Base-by-base conservation (phyloP, 1,140 invertebrate species). In the Eumaeus atala region DNA sequence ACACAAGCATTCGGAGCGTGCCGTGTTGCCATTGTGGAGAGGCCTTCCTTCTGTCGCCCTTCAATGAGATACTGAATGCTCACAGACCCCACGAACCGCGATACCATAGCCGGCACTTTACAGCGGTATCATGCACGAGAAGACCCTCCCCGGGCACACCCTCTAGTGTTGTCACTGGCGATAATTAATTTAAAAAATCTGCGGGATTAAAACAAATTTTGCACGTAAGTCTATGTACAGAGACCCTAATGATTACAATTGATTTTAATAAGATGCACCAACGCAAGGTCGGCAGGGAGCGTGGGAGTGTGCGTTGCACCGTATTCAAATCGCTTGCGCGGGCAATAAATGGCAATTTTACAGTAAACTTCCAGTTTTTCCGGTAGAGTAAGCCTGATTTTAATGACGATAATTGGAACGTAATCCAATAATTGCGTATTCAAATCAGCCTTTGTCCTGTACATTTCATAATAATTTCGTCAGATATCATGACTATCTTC, bases 281-380 rank as follows among this genome's bases (percentile, higher is more conserved):
- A 9, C 37, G 17, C 77, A 74, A 71, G 72, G 70, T 48, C 50
- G 62, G 48, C 64, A 59, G 51, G 54, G 37, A 58, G 61, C 77
- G 80, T 81, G 78, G 70, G 78, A 82, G 66, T 66, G 77, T 74
- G 61, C 65, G 67, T 61, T 74, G 76, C 68, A 65, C 69, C 73
- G 62, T 78, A 84, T 82, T 80, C 75, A 80, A 82, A 80, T 78
- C 55, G 59, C 44, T 50, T 61, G 48, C 53, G 62, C 59, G 50
- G 36, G 54, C 48, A 67, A 54, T 71, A 77, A 77, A 72, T 73
- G 64, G 61, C 67, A n/a, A n/a, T 73, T 74, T 65, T 63, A 61
- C 66, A 69, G 76, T 71, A 66, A 65, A 71, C 80, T 74, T 76
- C 77, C 78, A 66, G 78, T 84, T 84, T 82, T 84, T 82, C 78